Percentiles rank a stretch among this genome's conserved stretches.
phyloP scores from a whole-genome alignment of 2,113 vertebrate genomes.

The Cynopterus brachyotis region DNA sequence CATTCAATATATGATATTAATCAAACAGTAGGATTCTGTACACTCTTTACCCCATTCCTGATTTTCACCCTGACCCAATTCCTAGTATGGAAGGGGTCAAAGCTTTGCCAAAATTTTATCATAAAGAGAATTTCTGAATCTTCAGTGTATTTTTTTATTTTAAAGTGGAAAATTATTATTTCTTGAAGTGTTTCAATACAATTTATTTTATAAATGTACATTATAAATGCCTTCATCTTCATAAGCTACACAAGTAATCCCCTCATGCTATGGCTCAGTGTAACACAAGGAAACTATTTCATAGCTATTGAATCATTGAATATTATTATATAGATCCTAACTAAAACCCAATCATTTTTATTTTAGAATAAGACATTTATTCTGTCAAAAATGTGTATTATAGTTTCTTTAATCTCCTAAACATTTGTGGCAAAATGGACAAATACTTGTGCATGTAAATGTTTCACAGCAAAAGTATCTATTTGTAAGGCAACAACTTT shows the following conservation, averaged over 20 bases:
- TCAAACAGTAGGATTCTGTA: slow-evolving; percentile 54
- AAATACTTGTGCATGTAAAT: not conserved
- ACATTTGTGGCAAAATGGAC: not conserved
- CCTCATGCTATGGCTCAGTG: not conserved
- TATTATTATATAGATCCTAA: not conserved
- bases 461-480: not conserved
- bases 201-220: not conserved
- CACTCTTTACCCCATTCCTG: not conserved
- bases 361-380: not conserved
- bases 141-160: not conserved
- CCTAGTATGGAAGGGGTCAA: not conserved
- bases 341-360: not conserved
- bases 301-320: not conserved
- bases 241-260: not conserved
- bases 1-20: slow-evolving; percentile 44
- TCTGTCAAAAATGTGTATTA: not conserved
- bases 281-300: not conserved
- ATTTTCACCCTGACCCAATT: slow-evolving; percentile 60
- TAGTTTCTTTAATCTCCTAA: not conserved
- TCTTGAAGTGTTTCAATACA: not conserved
- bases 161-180: not conserved
- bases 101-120: not conserved
- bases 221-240: not conserved
- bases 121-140: not conserved
- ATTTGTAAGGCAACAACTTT: not conserved